Evolutionary conservation across 2,888 invertebrate genomes (phyloP), one percentile per base, ranked within the genome.

Genomic region (Gandaritis pyraliata): DNA sequence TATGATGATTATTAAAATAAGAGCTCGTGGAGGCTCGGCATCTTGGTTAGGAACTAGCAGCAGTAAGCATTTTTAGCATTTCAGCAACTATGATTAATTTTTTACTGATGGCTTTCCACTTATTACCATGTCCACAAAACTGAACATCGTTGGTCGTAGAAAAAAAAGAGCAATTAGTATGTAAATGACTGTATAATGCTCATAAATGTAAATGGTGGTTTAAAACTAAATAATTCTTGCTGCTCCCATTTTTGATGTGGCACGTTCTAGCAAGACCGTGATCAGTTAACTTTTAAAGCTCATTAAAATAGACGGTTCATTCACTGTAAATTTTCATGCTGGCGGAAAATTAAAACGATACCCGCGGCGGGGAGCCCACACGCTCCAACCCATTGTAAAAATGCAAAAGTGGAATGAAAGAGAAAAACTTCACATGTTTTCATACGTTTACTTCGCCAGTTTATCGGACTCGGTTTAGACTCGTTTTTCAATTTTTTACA

Each of bases 221-320:
- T 57, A 36, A 53, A 46, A 58, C 55, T 55, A 51, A 56, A 59
- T 64, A 56, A 52, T 52, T 64, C 52, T 47, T 55, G 48, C 64
- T 56, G 50, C 53, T 57, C 48, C 29, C 68, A 70, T 71, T 71
- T 74, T 72, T 66, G 60, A 71, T 68, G 72, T 65, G 61, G 53
- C 64, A 61, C 68, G 66, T 68, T 65, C 67, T 77, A 66, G 63
- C 64, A 74, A 78, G 78, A 69, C 72, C 77, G 79, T 82, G 85
- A 90, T 88, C 86, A 87, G 86, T 89, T 88, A 89, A 89, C 88
- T 90, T 89, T 88, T 87, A 85, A 84, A 87, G 87, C 88, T 91
- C 91, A 90, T 91, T 92, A 91, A 92, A 92, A 90, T 87, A 89
- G 88, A 90, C 85, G 86, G 86, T 88, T 87, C 90, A 87, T 90